Base-by-base conservation (phyloP, 2,797 vertebrate genomes). In the Acipenser ruthenus region DNA sequence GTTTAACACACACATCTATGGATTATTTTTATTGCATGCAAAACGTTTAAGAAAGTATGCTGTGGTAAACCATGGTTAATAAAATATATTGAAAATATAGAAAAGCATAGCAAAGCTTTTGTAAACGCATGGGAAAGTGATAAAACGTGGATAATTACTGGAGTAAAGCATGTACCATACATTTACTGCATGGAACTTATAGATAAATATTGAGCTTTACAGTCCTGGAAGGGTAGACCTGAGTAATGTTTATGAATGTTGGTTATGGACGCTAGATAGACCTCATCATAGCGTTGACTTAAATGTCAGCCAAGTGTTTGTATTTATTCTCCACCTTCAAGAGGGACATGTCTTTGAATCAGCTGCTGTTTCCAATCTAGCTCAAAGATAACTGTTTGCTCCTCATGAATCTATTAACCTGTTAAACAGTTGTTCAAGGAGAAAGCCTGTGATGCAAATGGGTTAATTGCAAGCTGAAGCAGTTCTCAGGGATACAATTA, bases 351-450 rank as follows among this genome's bases (percentile, higher is more conserved):
- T 69, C 82, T 75, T 66, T 78, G 73, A 82, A 80, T 81, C 68
- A 68, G 72, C 73, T 68, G 74, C 69, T 6, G 48, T 74, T 75
- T 65, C 74, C 67, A 70, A 72, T 79, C 68, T 67, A 74, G 67
- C 78, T 73, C 65, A 63, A 74, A 73, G 72, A 77, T 1, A 79
- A 77, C 67, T 37, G 72, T 70, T 72, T 68, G 66, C 37, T 75
- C 74, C 69, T 59, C 50, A 69, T 64, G 71, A 78, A 84, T 84
- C 82, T 77, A 79, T 82, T 73, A 47, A 74, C 63, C 60, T 59
- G 65, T 63, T 56, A 72, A 65, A 74, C 66, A 68, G 49, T 65
- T 60, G 68, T 49, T 77, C 67, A 76, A 69, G 74, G 73, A 74
- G 79, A 84, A 67, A 69, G 73, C 70, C 62, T 65, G 65, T 66